A percentile compares a stretch with the other conserved stretches of the same genome.
Conservation (phyloP, 2,113 vertebrate species). For the Cebidichthys violaceus region DNA sequence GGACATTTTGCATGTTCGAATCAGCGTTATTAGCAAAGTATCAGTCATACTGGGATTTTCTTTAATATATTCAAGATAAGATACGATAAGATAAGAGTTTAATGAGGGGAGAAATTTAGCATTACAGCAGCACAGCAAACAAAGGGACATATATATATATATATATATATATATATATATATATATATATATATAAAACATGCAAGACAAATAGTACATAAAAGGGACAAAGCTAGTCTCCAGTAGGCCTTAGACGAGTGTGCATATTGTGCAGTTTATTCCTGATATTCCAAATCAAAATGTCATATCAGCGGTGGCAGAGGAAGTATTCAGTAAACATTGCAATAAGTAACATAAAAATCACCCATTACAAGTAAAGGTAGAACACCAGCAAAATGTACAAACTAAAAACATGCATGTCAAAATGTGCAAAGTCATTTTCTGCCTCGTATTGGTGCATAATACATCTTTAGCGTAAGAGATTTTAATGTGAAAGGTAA, state of each 20-base stretch:
- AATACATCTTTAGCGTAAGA: neutral
- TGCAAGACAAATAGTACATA: neutral
- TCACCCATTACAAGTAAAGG: neutral
- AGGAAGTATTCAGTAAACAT: neutral
- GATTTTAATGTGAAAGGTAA: neutral
- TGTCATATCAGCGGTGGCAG: neutral
- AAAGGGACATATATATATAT: too few relatives aligned
- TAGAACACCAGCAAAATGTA: neutral
- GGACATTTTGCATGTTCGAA: neutral
- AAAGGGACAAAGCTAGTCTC: neutral
- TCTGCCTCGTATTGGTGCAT: neutral
- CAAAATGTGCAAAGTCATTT: neutral
- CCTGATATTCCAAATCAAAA: neutral
- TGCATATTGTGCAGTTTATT: too few relatives aligned
- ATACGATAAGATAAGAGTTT: neutral
- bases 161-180: too few relatives aligned
- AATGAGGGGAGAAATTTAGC: neutral
- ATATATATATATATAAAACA: neutral
- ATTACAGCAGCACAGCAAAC: neutral
- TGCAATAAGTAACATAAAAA: neutral
- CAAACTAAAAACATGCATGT: too few relatives aligned
- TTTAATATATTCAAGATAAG: neutral
- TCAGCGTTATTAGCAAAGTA: neutral
- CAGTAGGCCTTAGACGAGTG: neutral
- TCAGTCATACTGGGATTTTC: neutral